phyloP scores from a whole-genome alignment of 2,113 vertebrate species.

The Scytalopus superciliaris region DNA sequence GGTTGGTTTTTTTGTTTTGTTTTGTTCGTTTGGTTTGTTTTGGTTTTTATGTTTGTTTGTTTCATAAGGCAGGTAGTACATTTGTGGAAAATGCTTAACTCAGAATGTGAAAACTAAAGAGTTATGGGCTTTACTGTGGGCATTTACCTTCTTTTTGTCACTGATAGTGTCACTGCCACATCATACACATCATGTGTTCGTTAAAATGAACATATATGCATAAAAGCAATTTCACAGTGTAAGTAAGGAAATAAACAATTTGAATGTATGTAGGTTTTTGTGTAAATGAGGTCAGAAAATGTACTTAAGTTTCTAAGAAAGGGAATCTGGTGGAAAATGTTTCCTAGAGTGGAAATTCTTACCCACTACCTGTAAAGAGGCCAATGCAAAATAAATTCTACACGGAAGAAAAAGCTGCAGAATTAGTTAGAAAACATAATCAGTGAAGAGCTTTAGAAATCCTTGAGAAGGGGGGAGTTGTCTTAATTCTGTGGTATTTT shows the following conservation, averaged over 20 bases:
- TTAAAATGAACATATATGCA: background rate
- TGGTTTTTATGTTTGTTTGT: too few relatives aligned
- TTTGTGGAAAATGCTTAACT: background rate
- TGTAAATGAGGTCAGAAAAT: background rate
- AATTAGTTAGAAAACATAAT: background rate
- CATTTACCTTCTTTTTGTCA: background rate
- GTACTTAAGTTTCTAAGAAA: background rate
- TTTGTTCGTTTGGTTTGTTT: too few relatives aligned
- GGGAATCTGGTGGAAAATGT: background rate
- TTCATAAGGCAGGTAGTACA: background rate
- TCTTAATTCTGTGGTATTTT: background rate
- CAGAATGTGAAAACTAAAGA: background rate
- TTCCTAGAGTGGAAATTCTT: background rate
- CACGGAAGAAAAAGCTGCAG: background rate
- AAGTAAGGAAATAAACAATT: background rate
- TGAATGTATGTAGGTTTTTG: background rate
- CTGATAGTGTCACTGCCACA: background rate
- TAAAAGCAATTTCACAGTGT: background rate
- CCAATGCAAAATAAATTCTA: background rate
- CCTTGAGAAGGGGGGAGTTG: background rate
- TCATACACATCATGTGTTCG: background rate
- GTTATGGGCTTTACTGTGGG: background rate
- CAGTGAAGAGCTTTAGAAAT: background rate
- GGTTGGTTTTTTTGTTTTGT: too few relatives aligned
- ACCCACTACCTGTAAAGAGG: background rate